These are phyloP conservation scores for Gavia stellata DNA, from an alignment of 2,113 vertebrate genomes.

Conservation along the genomic window DNA sequence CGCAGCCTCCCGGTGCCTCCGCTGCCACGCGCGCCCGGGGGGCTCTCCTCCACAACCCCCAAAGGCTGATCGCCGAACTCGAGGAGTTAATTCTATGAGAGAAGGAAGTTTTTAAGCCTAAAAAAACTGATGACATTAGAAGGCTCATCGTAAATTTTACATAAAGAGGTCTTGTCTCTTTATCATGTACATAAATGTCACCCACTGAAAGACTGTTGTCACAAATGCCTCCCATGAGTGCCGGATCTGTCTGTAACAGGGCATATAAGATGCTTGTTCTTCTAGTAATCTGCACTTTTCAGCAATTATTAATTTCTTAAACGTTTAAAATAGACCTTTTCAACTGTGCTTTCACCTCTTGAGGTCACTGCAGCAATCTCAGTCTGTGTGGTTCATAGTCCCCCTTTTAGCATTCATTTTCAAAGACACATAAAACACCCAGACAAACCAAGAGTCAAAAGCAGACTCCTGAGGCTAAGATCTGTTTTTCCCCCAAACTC, in stretches of 20 bases:
- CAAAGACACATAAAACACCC: background rate
- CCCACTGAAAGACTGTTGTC: conserved; percentile 60
- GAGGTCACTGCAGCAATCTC: conserved; percentile 6
- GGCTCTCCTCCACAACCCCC: background rate
- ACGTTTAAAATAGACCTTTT: conserved; percentile 55
- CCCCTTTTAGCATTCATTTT: conserved; percentile 6
- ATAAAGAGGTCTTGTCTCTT: conserved; percentile 41
- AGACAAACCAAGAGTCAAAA: conserved; percentile 31
- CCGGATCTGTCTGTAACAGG: background rate
- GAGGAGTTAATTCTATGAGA: background rate
- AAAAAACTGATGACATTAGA: conserved; percentile 35
- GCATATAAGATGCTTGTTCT: conserved; percentile 28
- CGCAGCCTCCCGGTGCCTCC: fast-evolving
- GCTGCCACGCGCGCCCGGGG: fast-evolving
- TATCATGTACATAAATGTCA: conserved; percentile 59
- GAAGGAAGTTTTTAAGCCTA: background rate
- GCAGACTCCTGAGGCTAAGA: conserved; percentile 28
- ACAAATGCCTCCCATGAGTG: conserved; percentile 55
- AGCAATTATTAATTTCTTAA: conserved; percentile 54
- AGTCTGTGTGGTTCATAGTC: background rate
- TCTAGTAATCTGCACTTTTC: conserved; percentile 35
- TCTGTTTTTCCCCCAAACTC: background rate
- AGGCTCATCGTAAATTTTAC: conserved; percentile 45
- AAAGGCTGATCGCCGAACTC: background rate
- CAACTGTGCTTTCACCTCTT: conserved; percentile 20